Evolutionary conservation across 1,140 invertebrate genomes (phyloP).

Genomic region (Dysdera silvatica): DNA sequence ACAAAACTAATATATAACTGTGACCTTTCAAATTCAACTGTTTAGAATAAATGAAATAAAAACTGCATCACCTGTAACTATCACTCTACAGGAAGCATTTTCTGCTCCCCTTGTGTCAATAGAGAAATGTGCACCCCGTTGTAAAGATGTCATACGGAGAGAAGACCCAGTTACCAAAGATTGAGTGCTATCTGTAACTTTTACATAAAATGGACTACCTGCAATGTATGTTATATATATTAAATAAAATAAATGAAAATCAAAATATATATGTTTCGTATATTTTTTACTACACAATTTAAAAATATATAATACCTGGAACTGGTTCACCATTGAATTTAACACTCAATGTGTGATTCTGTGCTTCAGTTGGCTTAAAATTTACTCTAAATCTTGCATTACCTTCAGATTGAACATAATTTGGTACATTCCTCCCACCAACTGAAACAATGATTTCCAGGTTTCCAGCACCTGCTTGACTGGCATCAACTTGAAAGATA

Average conservation of each 20-base stretch:
- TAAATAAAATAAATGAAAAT: background rate
- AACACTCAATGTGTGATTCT: constrained; percentile 57
- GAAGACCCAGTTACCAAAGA: constrained; percentile 53
- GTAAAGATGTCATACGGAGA: constrained; percentile 55
- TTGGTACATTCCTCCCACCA: constrained; percentile 94
- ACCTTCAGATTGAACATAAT: constrained; percentile 94
- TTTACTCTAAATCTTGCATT: constrained; percentile 92
- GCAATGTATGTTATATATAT: background rate
- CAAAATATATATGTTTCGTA: background rate
- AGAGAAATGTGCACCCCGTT: constrained; percentile 51
- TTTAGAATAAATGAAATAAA: background rate
- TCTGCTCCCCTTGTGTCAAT: constrained; percentile 52
- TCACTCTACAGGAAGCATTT: constrained; percentile 43
- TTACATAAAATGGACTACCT: constrained; percentile 80
- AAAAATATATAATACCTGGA: constrained; percentile 52
- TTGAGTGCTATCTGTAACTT: constrained; percentile 52
- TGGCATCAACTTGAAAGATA: constrained; percentile 47
- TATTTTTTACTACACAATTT: background rate
- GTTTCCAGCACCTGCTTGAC: constrained; percentile 74
- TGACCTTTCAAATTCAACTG: background rate
- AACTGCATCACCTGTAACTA: constrained; percentile 42
- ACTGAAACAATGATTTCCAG: constrained; percentile 96
- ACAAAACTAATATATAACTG: background rate
- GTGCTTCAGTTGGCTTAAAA: constrained; percentile 69
- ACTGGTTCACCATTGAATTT: constrained; percentile 94